Conservation (phyloP, 2,113 vertebrate species). For the Tor tambroides region DNA sequence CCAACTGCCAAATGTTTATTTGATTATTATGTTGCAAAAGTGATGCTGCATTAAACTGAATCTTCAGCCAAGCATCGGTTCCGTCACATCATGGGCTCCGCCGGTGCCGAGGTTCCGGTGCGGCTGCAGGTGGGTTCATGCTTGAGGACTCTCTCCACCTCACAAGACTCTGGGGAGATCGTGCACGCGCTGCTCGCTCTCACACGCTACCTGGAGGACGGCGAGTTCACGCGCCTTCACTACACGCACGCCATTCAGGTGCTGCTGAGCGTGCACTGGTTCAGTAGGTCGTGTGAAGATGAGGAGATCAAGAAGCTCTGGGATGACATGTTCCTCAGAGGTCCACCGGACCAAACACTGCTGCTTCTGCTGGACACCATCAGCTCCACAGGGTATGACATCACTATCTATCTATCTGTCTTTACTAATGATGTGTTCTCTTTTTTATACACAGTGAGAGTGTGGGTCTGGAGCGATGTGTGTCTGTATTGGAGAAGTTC, state of each 20-base stretch:
- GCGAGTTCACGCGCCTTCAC: constrained; percentile 77
- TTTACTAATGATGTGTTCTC: not conserved
- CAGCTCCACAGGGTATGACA: constrained; percentile 72
- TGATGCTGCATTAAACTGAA: not conserved
- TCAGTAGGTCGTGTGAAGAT: constrained; percentile 59
- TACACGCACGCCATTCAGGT: constrained; percentile 76
- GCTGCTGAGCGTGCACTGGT: constrained; percentile 76
- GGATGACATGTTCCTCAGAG: constrained; percentile 82
- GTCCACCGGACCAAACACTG: constrained; percentile 83
- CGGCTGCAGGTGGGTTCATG: constrained; percentile 64
- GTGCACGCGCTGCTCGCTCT: constrained; percentile 67
- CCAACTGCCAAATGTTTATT: not conserved
- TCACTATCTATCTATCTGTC: not conserved
- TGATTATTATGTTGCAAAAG: not conserved
- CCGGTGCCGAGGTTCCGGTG: constrained; percentile 49
- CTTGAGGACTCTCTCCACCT: constrained; percentile 69
- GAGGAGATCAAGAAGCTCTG: constrained; percentile 73
- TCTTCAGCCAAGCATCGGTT: not conserved
- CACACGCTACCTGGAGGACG: constrained; percentile 65
- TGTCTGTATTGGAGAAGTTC: constrained; percentile 77
- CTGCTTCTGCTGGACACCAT: constrained; percentile 83
- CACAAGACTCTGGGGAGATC: constrained; percentile 66
- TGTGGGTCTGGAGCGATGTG: constrained; percentile 66
- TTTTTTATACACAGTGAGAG: constrained; percentile 67
- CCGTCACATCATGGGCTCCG: constrained; percentile 59